Conservation (phyloP, 2,888 invertebrate genomes). For the Myopa tessellatipennis region DNA sequence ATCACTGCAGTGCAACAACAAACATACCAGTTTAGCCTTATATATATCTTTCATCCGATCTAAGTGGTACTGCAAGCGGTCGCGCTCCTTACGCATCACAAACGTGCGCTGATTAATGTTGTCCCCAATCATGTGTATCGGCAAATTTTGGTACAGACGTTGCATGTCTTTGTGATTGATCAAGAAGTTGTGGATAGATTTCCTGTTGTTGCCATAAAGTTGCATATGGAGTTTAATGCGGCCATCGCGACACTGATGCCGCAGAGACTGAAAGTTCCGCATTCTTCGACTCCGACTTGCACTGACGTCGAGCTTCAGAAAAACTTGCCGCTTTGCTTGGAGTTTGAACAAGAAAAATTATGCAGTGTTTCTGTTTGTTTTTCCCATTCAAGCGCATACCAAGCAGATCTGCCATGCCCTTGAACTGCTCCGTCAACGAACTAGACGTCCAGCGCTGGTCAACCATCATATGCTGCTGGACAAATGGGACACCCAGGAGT, state of each 20-base stretch:
- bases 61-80: constrained; percentile 59
- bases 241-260: constrained; percentile 61
- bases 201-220: constrained; percentile 55
- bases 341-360: not conserved
- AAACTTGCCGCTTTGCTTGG: constrained; percentile 57
- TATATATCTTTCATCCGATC: constrained; percentile 56
- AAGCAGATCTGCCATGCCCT: constrained; percentile 60
- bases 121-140: constrained; percentile 61
- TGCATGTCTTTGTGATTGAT: constrained; percentile 64
- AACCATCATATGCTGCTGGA: constrained; percentile 62
- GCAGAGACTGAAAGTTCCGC: constrained; percentile 54
- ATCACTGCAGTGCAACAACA: not conserved
- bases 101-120: constrained; percentile 66
- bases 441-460: constrained; percentile 63
- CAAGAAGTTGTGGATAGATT: constrained; percentile 60
- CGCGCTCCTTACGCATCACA: constrained; percentile 64
- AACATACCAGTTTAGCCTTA: constrained; percentile 55
- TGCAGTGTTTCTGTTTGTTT: not conserved
- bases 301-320: constrained; percentile 56
- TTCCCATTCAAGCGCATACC: constrained; percentile 51
- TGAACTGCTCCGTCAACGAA: constrained; percentile 60
- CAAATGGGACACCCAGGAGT: constrained; percentile 61
- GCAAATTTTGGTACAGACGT: constrained; percentile 63
- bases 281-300: constrained; percentile 55
- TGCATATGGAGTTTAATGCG: constrained; percentile 59